phyloP scores from a whole-genome alignment of 2,797 vertebrate genomes.

The Sebastes iracundus region DNA sequence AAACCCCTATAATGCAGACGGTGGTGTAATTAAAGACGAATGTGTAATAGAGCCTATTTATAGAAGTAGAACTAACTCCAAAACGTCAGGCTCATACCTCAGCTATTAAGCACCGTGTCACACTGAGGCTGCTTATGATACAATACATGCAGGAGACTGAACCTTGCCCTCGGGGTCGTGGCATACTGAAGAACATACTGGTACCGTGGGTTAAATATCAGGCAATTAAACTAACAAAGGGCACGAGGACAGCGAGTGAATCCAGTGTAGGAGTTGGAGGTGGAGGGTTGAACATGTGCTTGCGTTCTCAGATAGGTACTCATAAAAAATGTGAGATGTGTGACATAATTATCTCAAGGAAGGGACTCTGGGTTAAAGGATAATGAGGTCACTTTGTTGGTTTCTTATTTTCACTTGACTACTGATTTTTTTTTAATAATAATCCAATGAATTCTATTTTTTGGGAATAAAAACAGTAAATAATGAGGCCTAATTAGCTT shows the following conservation, averaged over 20 bases:
- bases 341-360: slow-evolving; percentile 13
- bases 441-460: neutral
- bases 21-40: slow-evolving; percentile 94
- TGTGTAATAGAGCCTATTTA: slow-evolving; percentile 93
- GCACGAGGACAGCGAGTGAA: slow-evolving; percentile 31
- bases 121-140: slow-evolving; percentile 7
- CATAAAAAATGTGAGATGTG: slow-evolving; percentile 46
- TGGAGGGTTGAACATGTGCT: slow-evolving; percentile 23
- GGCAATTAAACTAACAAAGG: slow-evolving; percentile 71
- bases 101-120: slow-evolving; percentile 31
- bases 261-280: neutral
- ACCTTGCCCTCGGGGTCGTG: slow-evolving; percentile 66
- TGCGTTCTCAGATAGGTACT: slow-evolving; percentile 25
- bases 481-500: neutral
- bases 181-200: slow-evolving; percentile 39
- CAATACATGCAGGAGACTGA: slow-evolving; percentile 40
- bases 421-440: neutral
- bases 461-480: neutral
- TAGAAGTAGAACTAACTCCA: slow-evolving; percentile 70
- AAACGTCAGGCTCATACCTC: slow-evolving; percentile 58
- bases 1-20: slow-evolving; percentile 93
- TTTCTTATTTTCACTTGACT: neutral
- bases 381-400: slow-evolving; percentile 3
- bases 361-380: neutral
- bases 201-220: slow-evolving; percentile 69